Percentiles rank a stretch among this genome's conserved stretches.
phyloP scores from a whole-genome alignment of 2,888 invertebrate genomes.

The Tuta absoluta region DNA sequence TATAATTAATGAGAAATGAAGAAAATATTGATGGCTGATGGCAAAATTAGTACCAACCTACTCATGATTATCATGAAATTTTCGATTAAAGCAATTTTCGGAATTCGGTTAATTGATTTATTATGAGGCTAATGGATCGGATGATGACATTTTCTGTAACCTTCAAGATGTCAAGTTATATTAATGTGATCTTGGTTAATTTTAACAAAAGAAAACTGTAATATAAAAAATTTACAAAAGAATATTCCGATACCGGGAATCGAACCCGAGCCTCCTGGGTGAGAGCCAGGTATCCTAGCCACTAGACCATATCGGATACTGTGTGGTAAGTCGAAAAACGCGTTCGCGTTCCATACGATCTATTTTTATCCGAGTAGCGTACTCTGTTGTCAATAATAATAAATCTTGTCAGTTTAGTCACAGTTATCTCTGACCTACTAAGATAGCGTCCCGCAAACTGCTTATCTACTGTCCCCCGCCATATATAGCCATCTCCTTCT shows the following conservation, averaged over 20 bases:
- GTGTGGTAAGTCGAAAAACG: neutral
- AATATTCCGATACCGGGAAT: conserved; percentile 82
- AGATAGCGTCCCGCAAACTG: conserved; percentile 38
- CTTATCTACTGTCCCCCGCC: conserved; percentile 23
- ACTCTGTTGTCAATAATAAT: conserved; percentile 28
- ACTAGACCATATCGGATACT: conserved; percentile 82
- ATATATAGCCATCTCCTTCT: neutral
- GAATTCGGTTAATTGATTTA: conserved; percentile 25
- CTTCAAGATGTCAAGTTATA: neutral
- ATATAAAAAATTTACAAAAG: neutral
- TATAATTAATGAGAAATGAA: conserved; percentile 1
- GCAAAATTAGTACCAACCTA: too few relatives aligned
- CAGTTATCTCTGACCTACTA: conserved; percentile 46
- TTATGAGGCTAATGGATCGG: conserved; percentile 3
- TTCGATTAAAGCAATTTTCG: conserved; percentile 21
- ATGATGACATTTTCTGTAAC: conserved; percentile 1
- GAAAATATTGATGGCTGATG: conserved; percentile 19
- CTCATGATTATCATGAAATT: conserved; percentile 10
- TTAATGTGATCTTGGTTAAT: neutral
- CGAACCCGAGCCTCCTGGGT: conserved; percentile 84
- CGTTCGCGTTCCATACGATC: neutral
- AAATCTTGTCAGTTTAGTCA: conserved; percentile 38
- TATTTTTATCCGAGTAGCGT: conserved; percentile 13
- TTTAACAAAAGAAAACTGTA: neutral
- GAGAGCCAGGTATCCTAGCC: conserved; percentile 83